Evolutionary conservation across 2,113 vertebrate genomes (phyloP), one percentile per base, ranked within the genome.

Genomic region (Siniperca knerii): DNA sequence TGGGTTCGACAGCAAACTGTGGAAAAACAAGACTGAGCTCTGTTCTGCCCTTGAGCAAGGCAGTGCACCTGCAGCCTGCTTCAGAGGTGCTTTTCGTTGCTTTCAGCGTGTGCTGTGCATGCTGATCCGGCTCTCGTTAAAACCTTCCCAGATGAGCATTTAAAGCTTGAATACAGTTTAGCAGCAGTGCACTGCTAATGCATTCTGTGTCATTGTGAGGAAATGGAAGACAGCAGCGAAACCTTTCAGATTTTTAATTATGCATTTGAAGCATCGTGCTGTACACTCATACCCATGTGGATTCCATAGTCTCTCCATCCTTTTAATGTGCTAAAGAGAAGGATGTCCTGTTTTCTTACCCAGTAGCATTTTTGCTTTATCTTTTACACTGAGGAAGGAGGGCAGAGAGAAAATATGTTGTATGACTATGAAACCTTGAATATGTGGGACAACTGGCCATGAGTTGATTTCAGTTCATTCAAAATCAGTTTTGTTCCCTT

Each of bases 241-340:
- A 83, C 74, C 81, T 77, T 74, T 87, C 60, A 77, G 2, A 40
- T 42, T 76, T 88, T 88, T 86, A 85, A 90, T 87, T 83, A 85
- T 85, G 64, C 50, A 76, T 83, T 48, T 70, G 66, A 82, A 80
- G 58, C 35, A 15, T 79, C 1, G 15, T 6, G 72, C 71, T n/a
- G 29, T 37, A 20, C 66, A 25, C 48, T 76, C 25, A 18, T 16
- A n/a, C 64, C 69, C 80, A 9, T 33, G 64, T 67, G 83, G 73
- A 12, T 52, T 67, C 61, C 15, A 9, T 20, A 23, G 8, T 48
- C 58, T 25, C 68, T 37, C 20, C 71, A 21, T 54, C 75, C 73
- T 55, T 72, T 64, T n/a, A 25, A 76, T 58, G 33, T 33, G 46
- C 78, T 52, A 18, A 76, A 71, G 57, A 79, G 46, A 29, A 37